These are phyloP conservation scores for Cephus pygmeus DNA, from an alignment of 2,888 invertebrate species.

Conservation along the genomic window DNA sequence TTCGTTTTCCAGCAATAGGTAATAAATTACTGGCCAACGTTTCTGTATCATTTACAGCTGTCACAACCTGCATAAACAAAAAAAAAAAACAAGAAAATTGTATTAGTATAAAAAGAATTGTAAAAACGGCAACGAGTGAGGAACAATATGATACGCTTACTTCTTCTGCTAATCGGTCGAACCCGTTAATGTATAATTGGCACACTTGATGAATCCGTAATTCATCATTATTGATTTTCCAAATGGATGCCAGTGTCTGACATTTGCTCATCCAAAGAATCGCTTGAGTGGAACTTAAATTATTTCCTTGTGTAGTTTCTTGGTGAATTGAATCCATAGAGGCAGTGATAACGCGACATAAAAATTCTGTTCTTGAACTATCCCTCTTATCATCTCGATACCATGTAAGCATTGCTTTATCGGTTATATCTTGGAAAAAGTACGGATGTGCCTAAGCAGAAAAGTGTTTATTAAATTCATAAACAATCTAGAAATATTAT, in stretches of 20 bases:
- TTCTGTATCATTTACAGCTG: slow-evolving; percentile 76
- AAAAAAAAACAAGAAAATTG: slow-evolving; percentile 17
- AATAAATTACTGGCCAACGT: slow-evolving; percentile 78
- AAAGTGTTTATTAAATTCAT: slow-evolving; percentile 12
- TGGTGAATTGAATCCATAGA: slow-evolving; percentile 80
- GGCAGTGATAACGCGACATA: slow-evolving; percentile 78
- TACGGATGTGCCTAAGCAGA: slow-evolving; percentile 54
- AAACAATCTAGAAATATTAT: background rate
- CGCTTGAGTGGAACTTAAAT: slow-evolving; percentile 67
- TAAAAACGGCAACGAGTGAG: background rate
- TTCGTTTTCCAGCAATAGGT: slow-evolving; percentile 83
- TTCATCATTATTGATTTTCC: slow-evolving; percentile 81
- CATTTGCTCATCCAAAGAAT: slow-evolving; percentile 80
- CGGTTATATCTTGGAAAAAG: slow-evolving; percentile 59
- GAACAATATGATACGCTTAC: slow-evolving; percentile 53
- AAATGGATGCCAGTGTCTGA: slow-evolving; percentile 77
- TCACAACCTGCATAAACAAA: slow-evolving; percentile 70
- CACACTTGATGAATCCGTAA: slow-evolving; percentile 83
- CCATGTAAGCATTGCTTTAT: slow-evolving; percentile 53
- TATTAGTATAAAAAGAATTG: slow-evolving; percentile 3
- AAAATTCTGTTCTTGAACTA: slow-evolving; percentile 76
- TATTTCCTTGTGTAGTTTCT: slow-evolving; percentile 68
- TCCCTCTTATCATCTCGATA: slow-evolving; percentile 75
- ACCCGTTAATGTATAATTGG: slow-evolving; percentile 71
- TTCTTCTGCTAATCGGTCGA: slow-evolving; percentile 73